Percentiles rank a stretch among this genome's conserved stretches.
Conservation (phyloP, 1,140 invertebrate genomes). For the Monomorium pharaonis region DNA sequence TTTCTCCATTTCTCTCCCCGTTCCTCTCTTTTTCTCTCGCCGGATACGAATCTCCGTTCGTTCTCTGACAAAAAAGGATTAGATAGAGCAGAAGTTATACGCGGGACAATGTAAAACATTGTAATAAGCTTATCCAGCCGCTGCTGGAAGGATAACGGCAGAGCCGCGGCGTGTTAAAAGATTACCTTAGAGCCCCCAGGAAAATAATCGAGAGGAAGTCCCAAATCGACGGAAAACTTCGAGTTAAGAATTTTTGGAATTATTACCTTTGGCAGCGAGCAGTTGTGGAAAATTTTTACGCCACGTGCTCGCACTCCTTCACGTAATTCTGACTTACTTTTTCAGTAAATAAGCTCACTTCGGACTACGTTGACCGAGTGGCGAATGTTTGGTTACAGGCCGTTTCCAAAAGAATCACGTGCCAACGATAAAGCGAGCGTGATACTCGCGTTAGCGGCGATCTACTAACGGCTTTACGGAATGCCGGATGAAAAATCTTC, state of each 20-base stretch:
- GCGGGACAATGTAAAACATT: conserved; percentile 31
- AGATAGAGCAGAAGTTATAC: conserved; percentile 43
- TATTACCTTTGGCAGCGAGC: not conserved
- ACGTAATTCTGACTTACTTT: conserved; percentile 54
- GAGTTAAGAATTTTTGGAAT: not conserved
- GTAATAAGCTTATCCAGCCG: conserved; percentile 11
- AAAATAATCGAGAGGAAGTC: not conserved
- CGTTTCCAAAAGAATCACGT: conserved; percentile 54
- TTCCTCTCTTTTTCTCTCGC: not conserved
- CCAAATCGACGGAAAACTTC: not conserved
- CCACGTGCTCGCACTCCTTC: not conserved
- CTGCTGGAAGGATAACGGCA: not conserved
- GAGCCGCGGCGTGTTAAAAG: not conserved
- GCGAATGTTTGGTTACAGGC: conserved; percentile 51
- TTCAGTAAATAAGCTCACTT: conserved; percentile 67
- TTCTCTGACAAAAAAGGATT: conserved; percentile 48
- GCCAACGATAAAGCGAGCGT: conserved; percentile 29
- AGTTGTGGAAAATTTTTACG: not conserved
- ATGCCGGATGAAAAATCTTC: conserved; percentile 38
- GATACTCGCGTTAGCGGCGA: conserved; percentile 47
- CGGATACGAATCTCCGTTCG: conserved; percentile 5
- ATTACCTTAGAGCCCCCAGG: not conserved
- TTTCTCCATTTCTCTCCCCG: not conserved
- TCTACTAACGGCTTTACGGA: conserved; percentile 35
- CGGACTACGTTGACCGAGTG: conserved; percentile 33